Conservation (phyloP, 1,140 invertebrate genomes). For the Sitophilus oryzae region DNA sequence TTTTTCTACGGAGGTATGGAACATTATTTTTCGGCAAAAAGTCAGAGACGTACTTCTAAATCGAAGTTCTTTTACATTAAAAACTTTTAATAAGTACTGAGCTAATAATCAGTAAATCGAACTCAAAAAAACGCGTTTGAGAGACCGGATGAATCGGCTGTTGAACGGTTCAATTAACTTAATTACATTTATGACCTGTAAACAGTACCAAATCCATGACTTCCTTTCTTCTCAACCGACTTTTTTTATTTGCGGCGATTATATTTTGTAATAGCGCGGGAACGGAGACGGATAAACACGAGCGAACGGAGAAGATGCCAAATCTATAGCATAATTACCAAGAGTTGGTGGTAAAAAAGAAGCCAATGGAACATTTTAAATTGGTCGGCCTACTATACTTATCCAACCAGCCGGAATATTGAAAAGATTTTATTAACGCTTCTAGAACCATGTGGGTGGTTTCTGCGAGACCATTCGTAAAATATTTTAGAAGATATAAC, state of each 20-base stretch:
- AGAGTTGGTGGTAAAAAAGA: slow-evolving; percentile 20
- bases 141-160: not conserved
- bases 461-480: too few relatives aligned
- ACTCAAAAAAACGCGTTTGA: too few relatives aligned
- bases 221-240: slow-evolving; percentile 13
- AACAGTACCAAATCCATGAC: slow-evolving; percentile 21
- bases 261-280: slow-evolving; percentile 17
- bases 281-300: slow-evolving; percentile 9
- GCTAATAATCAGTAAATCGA: too few relatives aligned
- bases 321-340: slow-evolving; percentile 20
- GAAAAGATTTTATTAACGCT: not conserved
- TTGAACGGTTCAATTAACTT: not conserved
- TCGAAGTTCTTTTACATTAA: too few relatives aligned
- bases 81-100: too few relatives aligned
- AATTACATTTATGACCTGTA: slow-evolving; percentile 11
- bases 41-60: too few relatives aligned
- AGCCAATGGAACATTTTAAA: slow-evolving; percentile 22
- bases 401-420: not conserved
- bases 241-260: slow-evolving; percentile 16
- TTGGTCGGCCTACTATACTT: slow-evolving; percentile 13
- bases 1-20: too few relatives aligned
- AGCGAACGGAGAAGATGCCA: slow-evolving; percentile 16
- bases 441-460: too few relatives aligned
- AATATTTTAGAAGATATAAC: too few relatives aligned
- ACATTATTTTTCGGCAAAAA: too few relatives aligned